Evolutionary conservation across 2,888 invertebrate genomes (phyloP).

Genomic region (Gnatocerus cornutus): DNA sequence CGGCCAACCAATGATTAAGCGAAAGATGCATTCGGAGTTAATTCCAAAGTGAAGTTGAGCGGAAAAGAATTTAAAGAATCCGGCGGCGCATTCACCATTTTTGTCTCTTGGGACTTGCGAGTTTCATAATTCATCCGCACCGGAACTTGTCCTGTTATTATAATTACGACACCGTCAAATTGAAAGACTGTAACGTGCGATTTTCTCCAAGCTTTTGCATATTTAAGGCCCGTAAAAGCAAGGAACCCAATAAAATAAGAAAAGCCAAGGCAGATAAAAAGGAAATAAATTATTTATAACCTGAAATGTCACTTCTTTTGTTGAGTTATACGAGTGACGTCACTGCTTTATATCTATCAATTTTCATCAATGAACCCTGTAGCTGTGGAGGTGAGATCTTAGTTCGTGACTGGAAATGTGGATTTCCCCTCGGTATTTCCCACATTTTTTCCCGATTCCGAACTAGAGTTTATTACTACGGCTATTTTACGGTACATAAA

Average conservation of each 20-base stretch:
- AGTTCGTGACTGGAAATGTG: conserved; percentile 8
- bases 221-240: background rate
- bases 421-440: too few relatives aligned
- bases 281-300: conserved; percentile 24
- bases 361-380: conserved; percentile 7
- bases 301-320: conserved; percentile 26
- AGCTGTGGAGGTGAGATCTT: background rate
- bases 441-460: too few relatives aligned
- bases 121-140: too few relatives aligned
- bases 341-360: conserved; percentile 9
- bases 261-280: conserved; percentile 13
- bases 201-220: background rate
- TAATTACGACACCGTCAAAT: too few relatives aligned
- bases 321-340: conserved; percentile 13
- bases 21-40: too few relatives aligned
- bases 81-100: too few relatives aligned
- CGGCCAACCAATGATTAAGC: too few relatives aligned
- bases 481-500: background rate
- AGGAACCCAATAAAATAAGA: conserved; percentile 21
- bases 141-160: too few relatives aligned
- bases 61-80: too few relatives aligned
- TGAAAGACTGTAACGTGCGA: background rate
- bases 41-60: too few relatives aligned
- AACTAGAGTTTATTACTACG: background rate
- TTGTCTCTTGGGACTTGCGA: too few relatives aligned